These are phyloP conservation scores for Spatula clypeata DNA, from an alignment of 2,797 vertebrate genomes.

Conservation along the genomic window DNA sequence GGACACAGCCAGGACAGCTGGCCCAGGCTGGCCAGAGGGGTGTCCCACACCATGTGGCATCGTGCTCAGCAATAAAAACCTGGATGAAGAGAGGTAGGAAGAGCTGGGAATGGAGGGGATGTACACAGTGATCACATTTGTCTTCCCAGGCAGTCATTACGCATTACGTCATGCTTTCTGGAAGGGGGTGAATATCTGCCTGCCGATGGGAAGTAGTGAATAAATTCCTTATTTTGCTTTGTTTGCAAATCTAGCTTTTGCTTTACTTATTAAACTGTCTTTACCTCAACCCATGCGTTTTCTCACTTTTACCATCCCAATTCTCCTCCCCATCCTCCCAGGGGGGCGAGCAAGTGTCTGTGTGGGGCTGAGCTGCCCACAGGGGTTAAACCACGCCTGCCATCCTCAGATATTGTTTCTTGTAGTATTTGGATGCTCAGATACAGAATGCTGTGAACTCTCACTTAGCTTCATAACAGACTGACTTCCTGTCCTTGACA, in stretches of 20 bases:
- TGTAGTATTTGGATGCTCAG: neutral
- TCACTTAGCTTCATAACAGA: neutral
- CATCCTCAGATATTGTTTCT: neutral
- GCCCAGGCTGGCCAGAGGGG: neutral
- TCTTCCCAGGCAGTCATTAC: fast-evolving
- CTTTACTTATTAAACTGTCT: neutral
- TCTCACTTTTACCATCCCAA: neutral
- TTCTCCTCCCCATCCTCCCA: neutral
- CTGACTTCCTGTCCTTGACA: neutral
- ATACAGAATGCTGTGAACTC: neutral
- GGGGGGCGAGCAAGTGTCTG: fast-evolving
- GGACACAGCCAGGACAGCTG: neutral
- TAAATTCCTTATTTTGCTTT: neutral
- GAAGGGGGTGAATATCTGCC: neutral
- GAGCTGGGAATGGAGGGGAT: neutral
- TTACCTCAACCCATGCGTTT: neutral
- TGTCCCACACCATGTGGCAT: fast-evolving
- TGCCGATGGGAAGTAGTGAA: fast-evolving
- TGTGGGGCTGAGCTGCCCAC: fast-evolving
- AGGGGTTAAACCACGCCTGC: fast-evolving
- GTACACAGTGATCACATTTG: fast-evolving
- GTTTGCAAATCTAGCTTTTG: fast-evolving
- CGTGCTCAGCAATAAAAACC: neutral
- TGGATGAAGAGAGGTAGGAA: neutral
- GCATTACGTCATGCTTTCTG: fast-evolving